Conservation (phyloP, 2,797 vertebrate species). For the Melanotaenia trifasciata region DNA sequence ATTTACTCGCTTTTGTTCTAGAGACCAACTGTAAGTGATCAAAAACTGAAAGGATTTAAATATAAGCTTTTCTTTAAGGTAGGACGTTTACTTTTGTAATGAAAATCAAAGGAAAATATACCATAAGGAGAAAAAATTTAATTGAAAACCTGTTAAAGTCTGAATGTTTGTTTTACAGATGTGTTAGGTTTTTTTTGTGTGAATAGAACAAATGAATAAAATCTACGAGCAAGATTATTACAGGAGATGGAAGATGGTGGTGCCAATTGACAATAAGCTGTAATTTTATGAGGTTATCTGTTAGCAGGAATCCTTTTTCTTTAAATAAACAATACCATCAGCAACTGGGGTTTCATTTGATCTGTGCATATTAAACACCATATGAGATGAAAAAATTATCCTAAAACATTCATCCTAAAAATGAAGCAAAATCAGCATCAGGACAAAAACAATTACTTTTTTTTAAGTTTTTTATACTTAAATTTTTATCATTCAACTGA, state of each 20-base stretch:
- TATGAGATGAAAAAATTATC: neutral
- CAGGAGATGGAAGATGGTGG: neutral
- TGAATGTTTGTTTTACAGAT: neutral
- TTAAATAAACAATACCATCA: neutral
- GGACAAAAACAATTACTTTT: neutral
- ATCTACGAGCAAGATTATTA: neutral
- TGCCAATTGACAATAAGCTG: neutral
- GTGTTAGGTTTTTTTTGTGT: neutral
- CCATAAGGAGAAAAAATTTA: neutral
- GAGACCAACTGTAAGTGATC: conserved; percentile 1
- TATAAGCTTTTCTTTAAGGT: neutral
- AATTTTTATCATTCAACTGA: neutral
- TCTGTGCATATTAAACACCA: neutral
- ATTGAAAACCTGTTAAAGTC: neutral
- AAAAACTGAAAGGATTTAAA: neutral
- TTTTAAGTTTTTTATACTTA: neutral
- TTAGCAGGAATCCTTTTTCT: neutral
- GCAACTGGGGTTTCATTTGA: neutral
- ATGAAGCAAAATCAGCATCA: neutral
- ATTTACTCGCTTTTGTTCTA: conserved; percentile 6
- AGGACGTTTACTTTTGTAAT: neutral
- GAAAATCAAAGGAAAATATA: neutral
- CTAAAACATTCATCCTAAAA: neutral
- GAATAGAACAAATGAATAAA: neutral
- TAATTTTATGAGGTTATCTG: neutral